These are phyloP conservation scores for Rhinatrema bivittatum DNA, from an alignment of 2,797 vertebrate species.

Conservation along the genomic window DNA sequence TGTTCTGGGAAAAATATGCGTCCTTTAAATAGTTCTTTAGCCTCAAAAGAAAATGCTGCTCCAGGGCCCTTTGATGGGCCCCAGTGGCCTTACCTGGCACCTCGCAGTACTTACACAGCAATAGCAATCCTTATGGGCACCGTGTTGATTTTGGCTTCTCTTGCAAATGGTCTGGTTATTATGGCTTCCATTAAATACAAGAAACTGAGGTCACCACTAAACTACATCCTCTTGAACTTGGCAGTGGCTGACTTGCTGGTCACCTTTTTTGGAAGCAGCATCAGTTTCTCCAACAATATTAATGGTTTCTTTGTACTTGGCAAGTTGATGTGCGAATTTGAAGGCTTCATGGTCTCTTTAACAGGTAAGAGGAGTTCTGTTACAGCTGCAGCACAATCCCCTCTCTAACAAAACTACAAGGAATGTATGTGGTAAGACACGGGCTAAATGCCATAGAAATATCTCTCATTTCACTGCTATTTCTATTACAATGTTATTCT, in stretches of 20 bases:
- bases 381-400: no score
- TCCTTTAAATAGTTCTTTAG: background rate
- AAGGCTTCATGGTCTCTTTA: constrained; percentile 53
- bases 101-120: background rate
- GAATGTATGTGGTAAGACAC: no score
- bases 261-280: constrained; percentile 40
- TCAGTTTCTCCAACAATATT: constrained; percentile 48
- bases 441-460: no score
- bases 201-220: constrained; percentile 32
- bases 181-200: constrained; percentile 31
- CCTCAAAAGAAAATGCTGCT: background rate
- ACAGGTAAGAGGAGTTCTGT: constrained; percentile 33
- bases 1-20: constrained; percentile 3
- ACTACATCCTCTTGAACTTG: constrained; percentile 49
- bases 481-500: no score
- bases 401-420: no score
- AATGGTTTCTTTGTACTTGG: constrained; percentile 31
- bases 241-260: constrained; percentile 41
- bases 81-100: constrained; percentile 42
- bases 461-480: no score
- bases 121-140: constrained; percentile 40
- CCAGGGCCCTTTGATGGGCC: constrained; percentile 33
- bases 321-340: constrained; percentile 25
- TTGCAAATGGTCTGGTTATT: constrained; percentile 33
- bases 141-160: constrained; percentile 1